Evolutionary conservation across 2,888 invertebrate genomes (phyloP), one percentile per base, ranked within the genome.

Genomic region (Agrochola macilenta): DNA sequence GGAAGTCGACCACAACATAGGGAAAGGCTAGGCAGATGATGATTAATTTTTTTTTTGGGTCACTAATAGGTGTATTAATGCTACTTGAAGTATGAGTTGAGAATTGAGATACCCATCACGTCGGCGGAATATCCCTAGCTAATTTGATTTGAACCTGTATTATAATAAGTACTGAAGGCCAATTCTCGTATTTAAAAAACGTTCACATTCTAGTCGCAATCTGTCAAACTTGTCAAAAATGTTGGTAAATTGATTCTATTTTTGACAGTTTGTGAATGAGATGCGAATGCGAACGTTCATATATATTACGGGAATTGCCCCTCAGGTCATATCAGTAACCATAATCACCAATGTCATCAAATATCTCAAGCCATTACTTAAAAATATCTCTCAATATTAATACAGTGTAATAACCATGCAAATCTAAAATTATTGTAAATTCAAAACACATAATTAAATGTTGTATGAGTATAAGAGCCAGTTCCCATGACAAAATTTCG

Each of bases 351-450:
- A 57, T 39, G n/a, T 35, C 17, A 30, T 66, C 12, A 66, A 26
- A 66, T 66, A 46, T 49, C 2, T 49, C n/a, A 69, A 69, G 54
- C 35, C 11, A 52, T 30, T 68, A 49, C 8, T 23, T 52, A 35
- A 35, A 35, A 35, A n/a, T 69, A 17, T 57, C 2, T 54, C 4
- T 23, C 35, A 49, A 49, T 66, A 52, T 52, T 52, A 74, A 52
- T n/a, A n/a, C 9, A 30, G 1, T 30, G 2, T 72, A 73, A 30
- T 39, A 23, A 49, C 20, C 77, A 66, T 79, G 74, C 81, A 81
- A 26, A 46, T 58, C 9, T 35, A 58, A n/a, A 35, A 54, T 57
- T 57, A 57, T 57, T 20, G 4, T 35, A 23, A 14, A 54, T 17
- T 35, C 17, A 69, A 35, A 57, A 73, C 49, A 72, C 5, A 35